These are phyloP conservation scores for Mirounga angustirostris DNA, from an alignment of 2,113 vertebrate species.

Conservation along the genomic window DNA sequence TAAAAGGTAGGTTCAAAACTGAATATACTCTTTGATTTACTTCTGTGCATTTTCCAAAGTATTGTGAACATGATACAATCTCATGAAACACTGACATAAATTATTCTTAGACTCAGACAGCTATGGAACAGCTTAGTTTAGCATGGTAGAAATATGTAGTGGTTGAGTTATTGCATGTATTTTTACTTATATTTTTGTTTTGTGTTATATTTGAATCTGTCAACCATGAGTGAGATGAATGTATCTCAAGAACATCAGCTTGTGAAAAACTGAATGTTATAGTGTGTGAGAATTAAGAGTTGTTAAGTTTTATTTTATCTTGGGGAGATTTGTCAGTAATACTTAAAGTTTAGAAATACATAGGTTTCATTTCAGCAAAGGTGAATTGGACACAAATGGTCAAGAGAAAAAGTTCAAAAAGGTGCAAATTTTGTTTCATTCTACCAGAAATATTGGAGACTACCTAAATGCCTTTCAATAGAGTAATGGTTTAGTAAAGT, in stretches of 20 bases:
- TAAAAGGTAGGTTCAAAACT: neutral
- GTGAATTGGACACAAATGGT: neutral
- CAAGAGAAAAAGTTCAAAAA: neutral
- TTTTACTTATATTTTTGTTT: conserved; percentile 50
- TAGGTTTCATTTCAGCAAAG: neutral
- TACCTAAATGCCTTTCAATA: neutral
- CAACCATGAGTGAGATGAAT: neutral
- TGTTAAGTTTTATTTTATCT: conserved; percentile 44
- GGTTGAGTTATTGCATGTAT: neutral
- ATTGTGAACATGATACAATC: neutral
- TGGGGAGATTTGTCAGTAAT: neutral
- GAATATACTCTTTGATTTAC: conserved; percentile 30
- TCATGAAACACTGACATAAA: conserved; percentile 2
- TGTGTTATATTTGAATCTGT: conserved; percentile 18
- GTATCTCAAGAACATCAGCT: neutral
- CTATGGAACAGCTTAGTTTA: neutral
- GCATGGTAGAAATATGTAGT: neutral
- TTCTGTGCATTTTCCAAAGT: conserved; percentile 40
- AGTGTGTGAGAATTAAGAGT: conserved; percentile 9
- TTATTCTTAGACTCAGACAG: conserved; percentile 11
- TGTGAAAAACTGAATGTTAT: neutral
- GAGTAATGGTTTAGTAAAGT: neutral
- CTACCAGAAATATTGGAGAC: neutral
- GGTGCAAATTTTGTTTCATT: neutral
- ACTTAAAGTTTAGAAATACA: conserved; percentile 7